phyloP scores from a whole-genome alignment of 2,113 vertebrate genomes.

The Aepyceros melampus region DNA sequence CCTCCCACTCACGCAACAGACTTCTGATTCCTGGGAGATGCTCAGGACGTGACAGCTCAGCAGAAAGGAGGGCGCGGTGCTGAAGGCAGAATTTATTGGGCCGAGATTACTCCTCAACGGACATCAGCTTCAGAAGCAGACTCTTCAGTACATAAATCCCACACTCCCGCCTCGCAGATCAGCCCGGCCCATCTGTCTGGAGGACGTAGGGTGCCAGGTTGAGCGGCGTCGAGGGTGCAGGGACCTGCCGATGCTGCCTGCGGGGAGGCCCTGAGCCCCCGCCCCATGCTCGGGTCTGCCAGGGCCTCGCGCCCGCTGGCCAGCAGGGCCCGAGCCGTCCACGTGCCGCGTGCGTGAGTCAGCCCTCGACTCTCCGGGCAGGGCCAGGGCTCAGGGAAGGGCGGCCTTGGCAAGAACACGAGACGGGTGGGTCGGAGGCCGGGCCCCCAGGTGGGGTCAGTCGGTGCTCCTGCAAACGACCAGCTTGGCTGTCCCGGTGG shows the following conservation, averaged over 20 bases:
- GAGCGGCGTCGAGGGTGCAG: not conserved
- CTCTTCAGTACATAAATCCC: slow-evolving; percentile 59
- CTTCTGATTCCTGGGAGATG: not conserved
- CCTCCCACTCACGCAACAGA: fast-evolving
- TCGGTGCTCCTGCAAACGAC: fast-evolving
- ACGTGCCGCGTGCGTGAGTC: fast-evolving
- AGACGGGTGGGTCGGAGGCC: fast-evolving
- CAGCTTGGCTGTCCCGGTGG: fast-evolving
- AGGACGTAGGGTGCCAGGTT: slow-evolving; percentile 22
- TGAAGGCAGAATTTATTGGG: slow-evolving; percentile 53
- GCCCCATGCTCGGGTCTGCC: fast-evolving
- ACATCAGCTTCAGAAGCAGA: slow-evolving; percentile 49
- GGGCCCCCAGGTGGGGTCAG: fast-evolving
- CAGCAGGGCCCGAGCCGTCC: not conserved
- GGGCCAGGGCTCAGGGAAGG: not conserved
- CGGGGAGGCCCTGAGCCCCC: not conserved
- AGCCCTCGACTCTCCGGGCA: fast-evolving
- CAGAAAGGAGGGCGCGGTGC: not conserved
- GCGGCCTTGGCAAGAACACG: fast-evolving
- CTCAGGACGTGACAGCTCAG: slow-evolving; percentile 30
- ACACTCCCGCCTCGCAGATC: slow-evolving; percentile 39
- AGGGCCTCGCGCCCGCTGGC: not conserved
- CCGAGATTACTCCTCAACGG: not conserved
- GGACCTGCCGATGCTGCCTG: fast-evolving
- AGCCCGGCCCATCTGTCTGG: not conserved